Evolutionary conservation across 2,888 invertebrate species (phyloP), one percentile per base, ranked within the genome.

Genomic region (Prionchulus punctatus): DNA sequence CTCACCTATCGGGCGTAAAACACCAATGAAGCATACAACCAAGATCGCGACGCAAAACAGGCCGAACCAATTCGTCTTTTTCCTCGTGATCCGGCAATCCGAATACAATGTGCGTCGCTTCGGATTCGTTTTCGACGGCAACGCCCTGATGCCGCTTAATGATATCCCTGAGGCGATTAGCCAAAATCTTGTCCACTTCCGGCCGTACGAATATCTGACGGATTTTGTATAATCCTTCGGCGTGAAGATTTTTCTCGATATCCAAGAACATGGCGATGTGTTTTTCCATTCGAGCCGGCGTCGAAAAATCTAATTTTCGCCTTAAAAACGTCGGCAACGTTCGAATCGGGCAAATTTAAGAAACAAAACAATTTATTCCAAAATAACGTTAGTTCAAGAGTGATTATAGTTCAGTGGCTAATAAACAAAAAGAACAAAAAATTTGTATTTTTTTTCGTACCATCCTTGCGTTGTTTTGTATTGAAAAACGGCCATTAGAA

Each of bases 401-500:
- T n/a, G n/a, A n/a, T n/a, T n/a, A n/a, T n/a, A n/a, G n/a, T n/a
- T n/a, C n/a, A n/a, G n/a, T n/a, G n/a, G n/a, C 23, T 48, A 53
- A 7, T 30, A n/a, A 52, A 53, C 18, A n/a, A 47, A 26, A n/a
- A n/a, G 12, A 18, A 23, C 43, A 47, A 55, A 57, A 30, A 55
- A 18, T 27, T 23, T 57, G 58, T 18, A 58, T 7, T 1, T 45
- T n/a, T n/a, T 25, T 31, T 60, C 68, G 63, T 63, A 74, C 83
- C 88, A 92, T 73, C 88, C 85, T 76, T 92, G 92, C 73, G 94
- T 94, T 73, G 83, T 84, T 76, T 91, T 90, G 78, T 88, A 92
- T 70, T 87, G 86, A 79, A 85, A 94, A 72, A 89, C 90, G 62
- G 90, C 85, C 65, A 86, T 83, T 64, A 96, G 80, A 71, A 92